phyloP scores from a whole-genome alignment of 2,797 vertebrate genomes.

The Galagoides demidoff region DNA sequence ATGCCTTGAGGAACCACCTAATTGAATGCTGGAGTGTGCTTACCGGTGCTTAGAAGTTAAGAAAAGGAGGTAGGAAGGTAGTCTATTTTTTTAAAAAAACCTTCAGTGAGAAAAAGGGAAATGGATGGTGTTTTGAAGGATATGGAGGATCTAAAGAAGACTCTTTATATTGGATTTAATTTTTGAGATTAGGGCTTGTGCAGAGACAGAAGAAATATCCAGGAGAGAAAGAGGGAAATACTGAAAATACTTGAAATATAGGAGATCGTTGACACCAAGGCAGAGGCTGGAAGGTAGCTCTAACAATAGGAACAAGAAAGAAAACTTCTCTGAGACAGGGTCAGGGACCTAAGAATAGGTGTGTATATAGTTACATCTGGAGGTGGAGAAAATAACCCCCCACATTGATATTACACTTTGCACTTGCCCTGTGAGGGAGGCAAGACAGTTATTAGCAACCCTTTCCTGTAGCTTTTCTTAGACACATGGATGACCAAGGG shows the following conservation, averaged over 20 bases:
- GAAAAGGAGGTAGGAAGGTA: neutral
- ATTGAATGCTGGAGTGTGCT: neutral
- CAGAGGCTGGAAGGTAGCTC: neutral
- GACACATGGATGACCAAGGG: conserved; percentile 40
- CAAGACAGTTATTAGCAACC: conserved; percentile 42
- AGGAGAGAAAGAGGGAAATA: neutral
- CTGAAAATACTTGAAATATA: neutral
- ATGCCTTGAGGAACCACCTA: neutral
- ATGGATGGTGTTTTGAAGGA: neutral
- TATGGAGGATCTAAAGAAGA: neutral
- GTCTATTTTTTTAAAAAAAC: neutral
- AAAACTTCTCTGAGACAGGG: neutral
- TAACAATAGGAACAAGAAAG: neutral
- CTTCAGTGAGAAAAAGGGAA: conserved; percentile 7
- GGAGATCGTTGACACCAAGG: neutral
- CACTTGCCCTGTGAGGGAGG: neutral
- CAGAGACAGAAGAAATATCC: neutral
- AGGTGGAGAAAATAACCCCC: conserved; percentile 18
- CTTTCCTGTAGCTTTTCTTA: conserved; percentile 49
- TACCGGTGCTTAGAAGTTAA: neutral
- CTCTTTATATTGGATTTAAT: neutral
- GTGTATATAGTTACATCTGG: neutral
- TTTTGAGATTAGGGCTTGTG: neutral
- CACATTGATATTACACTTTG: conserved; percentile 1
- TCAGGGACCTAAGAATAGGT: neutral